Conservation (phyloP, 2,888 invertebrate species). For the Oithona nana region DNA sequence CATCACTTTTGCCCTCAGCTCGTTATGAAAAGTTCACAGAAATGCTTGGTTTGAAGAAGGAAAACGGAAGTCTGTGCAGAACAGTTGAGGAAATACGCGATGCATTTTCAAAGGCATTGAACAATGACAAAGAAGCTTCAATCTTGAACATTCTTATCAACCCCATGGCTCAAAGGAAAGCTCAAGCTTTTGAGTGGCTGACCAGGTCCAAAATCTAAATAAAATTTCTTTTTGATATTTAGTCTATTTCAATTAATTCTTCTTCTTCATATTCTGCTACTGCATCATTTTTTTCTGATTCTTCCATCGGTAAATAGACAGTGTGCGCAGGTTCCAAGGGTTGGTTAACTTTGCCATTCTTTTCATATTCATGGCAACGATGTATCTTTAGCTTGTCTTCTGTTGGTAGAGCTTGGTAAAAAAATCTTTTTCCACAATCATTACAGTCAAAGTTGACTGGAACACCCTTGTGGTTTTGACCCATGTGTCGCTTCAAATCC, state of each 20-base stretch:
- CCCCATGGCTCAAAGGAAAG: conserved; percentile 69
- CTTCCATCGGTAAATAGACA: too few species aligned
- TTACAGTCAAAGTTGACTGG: too few species aligned
- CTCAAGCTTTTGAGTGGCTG: conserved; percentile 75
- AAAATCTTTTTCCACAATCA: too few species aligned
- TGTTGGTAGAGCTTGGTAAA: too few species aligned
- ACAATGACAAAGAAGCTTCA: conserved; percentile 50
- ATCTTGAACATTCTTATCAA: conserved; percentile 78
- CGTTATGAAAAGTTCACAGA: conserved; percentile 44
- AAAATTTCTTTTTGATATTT: not conserved
- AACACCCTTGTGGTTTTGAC: too few species aligned
- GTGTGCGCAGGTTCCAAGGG: too few species aligned
- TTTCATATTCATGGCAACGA: too few species aligned
- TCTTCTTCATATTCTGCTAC: too few species aligned
- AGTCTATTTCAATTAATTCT: too few species aligned
- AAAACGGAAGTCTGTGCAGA: conserved; percentile 56
- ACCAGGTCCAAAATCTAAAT: conserved; percentile 69
- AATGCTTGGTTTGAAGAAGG: not conserved
- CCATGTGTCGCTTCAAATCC: too few species aligned
- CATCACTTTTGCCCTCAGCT: conserved; percentile 51
- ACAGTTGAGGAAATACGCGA: conserved; percentile 52
- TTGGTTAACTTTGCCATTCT: too few species aligned
- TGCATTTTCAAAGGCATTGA: conserved; percentile 46
- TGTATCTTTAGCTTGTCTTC: not conserved
- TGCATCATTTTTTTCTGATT: too few species aligned